Evolutionary conservation across 2,888 invertebrate genomes (phyloP).

Genomic region (Drosophila falleni): DNA sequence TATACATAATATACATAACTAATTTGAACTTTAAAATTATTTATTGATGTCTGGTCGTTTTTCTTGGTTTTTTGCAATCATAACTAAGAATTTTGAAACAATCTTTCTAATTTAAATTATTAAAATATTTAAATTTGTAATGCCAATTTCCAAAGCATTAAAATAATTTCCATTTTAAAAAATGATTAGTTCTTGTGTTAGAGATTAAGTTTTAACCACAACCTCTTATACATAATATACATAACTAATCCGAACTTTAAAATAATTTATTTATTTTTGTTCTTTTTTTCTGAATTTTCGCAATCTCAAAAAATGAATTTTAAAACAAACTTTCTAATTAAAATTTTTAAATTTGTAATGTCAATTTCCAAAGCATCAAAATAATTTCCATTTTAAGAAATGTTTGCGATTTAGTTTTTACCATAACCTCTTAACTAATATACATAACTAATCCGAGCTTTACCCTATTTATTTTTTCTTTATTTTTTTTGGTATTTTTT

Average conservation of each 20-base stretch:
- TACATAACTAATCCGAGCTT: too few species aligned
- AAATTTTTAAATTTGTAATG: neutral
- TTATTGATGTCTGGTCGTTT: neutral
- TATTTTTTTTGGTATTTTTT: neutral
- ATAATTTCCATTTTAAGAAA: neutral
- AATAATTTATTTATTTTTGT: neutral
- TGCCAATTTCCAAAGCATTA: too few species aligned
- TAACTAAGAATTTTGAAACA: too few species aligned
- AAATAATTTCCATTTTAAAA: neutral
- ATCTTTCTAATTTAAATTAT: too few species aligned
- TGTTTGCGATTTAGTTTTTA: neutral
- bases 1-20: too few species aligned
- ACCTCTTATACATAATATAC: neutral
- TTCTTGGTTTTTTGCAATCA: too few species aligned
- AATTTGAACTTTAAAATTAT: too few species aligned
- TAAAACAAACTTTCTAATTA: too few species aligned
- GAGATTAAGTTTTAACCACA: neutral
- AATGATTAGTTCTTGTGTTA: neutral
- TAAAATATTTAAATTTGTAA: neutral
- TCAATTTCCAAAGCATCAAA: neutral
- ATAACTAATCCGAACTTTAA: too few species aligned
- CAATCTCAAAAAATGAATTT: too few species aligned
- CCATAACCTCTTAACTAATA: neutral
- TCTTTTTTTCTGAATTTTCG: too few species aligned
- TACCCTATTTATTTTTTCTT: neutral